Percentiles rank a stretch among this genome's conserved stretches.
These are phyloP conservation scores for Rhea pennata DNA, from an alignment of 2,113 vertebrate species.

Conservation along the genomic window DNA sequence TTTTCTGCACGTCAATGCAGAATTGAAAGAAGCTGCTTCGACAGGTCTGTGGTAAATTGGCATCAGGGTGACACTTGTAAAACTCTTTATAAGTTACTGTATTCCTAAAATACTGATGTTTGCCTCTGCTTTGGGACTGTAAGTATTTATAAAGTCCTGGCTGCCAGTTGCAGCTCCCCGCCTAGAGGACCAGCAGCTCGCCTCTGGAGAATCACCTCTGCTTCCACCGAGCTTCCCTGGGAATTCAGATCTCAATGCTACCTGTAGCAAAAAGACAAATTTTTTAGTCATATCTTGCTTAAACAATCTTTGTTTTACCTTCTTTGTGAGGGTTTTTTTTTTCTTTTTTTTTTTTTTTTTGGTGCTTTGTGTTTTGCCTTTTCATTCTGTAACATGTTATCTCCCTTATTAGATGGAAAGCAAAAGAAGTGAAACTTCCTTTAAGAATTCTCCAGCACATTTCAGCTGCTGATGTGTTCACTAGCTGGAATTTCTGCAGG, in stretches of 20 bases:
- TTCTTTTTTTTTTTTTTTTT: background rate
- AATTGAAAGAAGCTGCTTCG: background rate
- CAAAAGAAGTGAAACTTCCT: background rate
- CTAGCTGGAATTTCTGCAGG: background rate
- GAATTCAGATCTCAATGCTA: background rate
- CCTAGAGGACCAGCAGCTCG: background rate
- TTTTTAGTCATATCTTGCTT: background rate
- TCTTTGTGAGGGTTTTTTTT: background rate
- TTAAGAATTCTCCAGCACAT: background rate
- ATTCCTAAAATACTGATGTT: background rate
- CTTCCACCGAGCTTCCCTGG: background rate
- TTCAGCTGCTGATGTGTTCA: background rate
- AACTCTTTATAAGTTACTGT: background rate
- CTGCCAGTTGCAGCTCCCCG: background rate
- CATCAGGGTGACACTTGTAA: background rate
- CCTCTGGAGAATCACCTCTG: background rate
- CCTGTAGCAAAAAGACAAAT: background rate
- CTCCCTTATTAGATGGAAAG: background rate
- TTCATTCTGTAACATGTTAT: background rate
- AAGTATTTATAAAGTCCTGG: background rate
- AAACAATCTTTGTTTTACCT: background rate
- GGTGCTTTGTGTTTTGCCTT: background rate
- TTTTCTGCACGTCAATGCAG: background rate
- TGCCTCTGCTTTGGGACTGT: background rate
- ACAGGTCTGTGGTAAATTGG: background rate